Base-by-base conservation (phyloP, 2,888 invertebrate species). In the Lasioglossum zephyrum region DNA sequence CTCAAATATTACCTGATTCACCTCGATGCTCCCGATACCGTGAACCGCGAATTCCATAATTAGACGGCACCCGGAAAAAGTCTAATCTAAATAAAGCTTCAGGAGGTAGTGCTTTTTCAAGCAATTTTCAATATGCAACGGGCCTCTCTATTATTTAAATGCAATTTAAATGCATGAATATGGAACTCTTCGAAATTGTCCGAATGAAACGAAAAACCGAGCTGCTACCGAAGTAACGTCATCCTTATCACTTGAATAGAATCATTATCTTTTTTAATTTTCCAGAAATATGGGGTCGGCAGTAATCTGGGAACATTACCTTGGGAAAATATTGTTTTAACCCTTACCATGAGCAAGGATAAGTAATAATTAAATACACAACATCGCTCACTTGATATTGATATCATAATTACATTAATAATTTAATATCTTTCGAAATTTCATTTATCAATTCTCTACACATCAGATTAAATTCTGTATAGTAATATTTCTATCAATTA, bases 1-100 rank as follows among this genome's bases (percentile, higher is more conserved):
- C 70, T 70, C 70, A 41, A 84, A 57, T 69, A 79, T 84, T 76
- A 72, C 73, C 85, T 66, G 76, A 86, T 76, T 83, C 66, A 9
- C 60, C 73, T 16, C 60, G 16, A 22, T 31, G 49, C 8, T 73
- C 49, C 63, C 69, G 49, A 73, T 74, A 84, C 76, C 66, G 73
- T 82, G 70, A 69, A 69, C 11, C 18, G 16, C n/a, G 31, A 75
- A 41, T n/a, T 63, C n/a, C 16, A 8, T 60, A 69, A 53, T 77
- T 69, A 41, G 39, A 39, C 39, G 11, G 9, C 26, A 31, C 36
- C n/a, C 41, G n/a, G 11, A 16, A 13, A 72, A 72, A 4, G n/a
- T 5, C 18, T 36, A 36, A 36, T 77, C 6, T 16, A 69, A 77
- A 66, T 69, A 77, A 2, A 18, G 8, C 36, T 63, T 63, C 63